Evolutionary conservation across 2,888 invertebrate genomes (phyloP).

Genomic region (Linnaemya tessellans): DNA sequence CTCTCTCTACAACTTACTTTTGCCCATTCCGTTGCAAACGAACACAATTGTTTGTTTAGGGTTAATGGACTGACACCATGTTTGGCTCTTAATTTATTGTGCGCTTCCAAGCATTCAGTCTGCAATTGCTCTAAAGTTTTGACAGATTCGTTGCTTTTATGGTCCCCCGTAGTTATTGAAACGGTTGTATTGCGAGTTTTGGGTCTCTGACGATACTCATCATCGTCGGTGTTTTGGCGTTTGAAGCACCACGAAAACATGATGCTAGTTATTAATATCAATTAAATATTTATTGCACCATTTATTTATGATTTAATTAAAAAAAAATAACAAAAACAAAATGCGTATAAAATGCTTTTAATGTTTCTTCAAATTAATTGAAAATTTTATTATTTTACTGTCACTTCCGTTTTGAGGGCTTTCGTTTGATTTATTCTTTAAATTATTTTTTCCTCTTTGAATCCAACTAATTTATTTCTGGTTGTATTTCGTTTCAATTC

Average conservation of each 20-base stretch:
- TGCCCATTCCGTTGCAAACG: constrained; percentile 89
- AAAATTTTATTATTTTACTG: constrained; percentile 31
- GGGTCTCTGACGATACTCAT: constrained; percentile 34
- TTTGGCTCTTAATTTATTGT: constrained; percentile 87
- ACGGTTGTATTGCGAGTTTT: constrained; percentile 24
- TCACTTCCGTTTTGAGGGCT: constrained; percentile 48
- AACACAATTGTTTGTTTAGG: constrained; percentile 86
- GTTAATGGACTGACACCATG: constrained; percentile 88
- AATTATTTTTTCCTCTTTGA: neutral
- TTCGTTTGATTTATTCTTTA: constrained; percentile 29
- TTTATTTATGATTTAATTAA: constrained; percentile 18
- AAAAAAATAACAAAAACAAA: too few species aligned
- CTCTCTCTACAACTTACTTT: constrained; percentile 80
- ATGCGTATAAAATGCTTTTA: constrained; percentile 18
- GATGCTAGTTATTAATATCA: neutral
- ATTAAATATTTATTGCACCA: neutral
- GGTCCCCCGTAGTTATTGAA: too few species aligned
- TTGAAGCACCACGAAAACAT: constrained; percentile 58
- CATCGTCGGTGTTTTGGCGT: constrained; percentile 26
- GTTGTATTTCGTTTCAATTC: constrained; percentile 57
- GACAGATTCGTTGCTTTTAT: neutral
- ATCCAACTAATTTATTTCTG: constrained; percentile 7
- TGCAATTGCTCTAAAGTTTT: constrained; percentile 69
- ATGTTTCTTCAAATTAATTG: constrained; percentile 32
- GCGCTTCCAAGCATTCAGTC: constrained; percentile 79